These are phyloP conservation scores for Atractosteus spatula DNA, from an alignment of 2,113 vertebrate species.

Conservation along the genomic window DNA sequence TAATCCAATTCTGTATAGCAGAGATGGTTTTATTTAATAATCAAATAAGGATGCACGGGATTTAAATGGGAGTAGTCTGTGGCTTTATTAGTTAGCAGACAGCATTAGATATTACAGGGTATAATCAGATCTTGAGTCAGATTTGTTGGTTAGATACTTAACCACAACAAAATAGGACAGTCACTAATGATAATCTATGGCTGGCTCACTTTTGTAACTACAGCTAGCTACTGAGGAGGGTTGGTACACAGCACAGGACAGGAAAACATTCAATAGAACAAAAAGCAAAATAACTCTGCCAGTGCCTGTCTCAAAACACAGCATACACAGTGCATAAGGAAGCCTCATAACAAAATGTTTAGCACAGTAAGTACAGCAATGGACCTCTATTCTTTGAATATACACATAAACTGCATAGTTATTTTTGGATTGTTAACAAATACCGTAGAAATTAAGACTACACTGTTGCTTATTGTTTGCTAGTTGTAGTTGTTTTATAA, in stretches of 20 bases:
- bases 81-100: conserved; percentile 30
- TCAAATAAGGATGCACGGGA: conserved; percentile 17
- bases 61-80: conserved; percentile 12
- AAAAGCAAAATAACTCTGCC: too few relatives aligned
- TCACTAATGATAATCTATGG: not conserved
- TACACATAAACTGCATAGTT: too few relatives aligned
- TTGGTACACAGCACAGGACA: not conserved
- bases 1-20: conserved; percentile 6
- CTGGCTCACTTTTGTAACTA: conserved; percentile 11
- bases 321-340: too few relatives aligned
- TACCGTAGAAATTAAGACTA: too few relatives aligned
- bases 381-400: too few relatives aligned
- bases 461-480: too few relatives aligned
- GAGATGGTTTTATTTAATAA: conserved; percentile 11
- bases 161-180: conserved; percentile 9
- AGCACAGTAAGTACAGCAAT: too few relatives aligned
- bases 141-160: conserved; percentile 20
- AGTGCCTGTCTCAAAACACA: too few relatives aligned
- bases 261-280: too few relatives aligned
- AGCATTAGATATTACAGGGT: conserved; percentile 19
- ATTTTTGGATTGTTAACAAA: too few relatives aligned
- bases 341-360: too few relatives aligned
- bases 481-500: too few relatives aligned
- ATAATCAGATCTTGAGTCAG: conserved; percentile 24
- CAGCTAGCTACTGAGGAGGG: conserved; percentile 7